These are phyloP conservation scores for Patiria pectinifera DNA, from an alignment of 53 echinoderm and acorn worm genomes.

Conservation along the genomic window DNA sequence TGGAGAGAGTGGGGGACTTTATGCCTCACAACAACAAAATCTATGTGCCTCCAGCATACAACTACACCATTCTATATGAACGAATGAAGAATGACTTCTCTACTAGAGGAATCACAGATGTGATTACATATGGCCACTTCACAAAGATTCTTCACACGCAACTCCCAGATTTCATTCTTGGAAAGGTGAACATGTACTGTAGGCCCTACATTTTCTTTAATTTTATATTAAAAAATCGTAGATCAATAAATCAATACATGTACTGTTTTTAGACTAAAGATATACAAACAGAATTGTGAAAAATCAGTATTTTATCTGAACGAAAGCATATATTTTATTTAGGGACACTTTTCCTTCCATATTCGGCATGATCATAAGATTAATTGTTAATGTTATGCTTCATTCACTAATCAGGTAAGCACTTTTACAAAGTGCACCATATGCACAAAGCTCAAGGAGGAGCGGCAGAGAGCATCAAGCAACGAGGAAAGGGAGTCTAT, in stretches of 20 bases:
- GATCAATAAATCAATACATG: too few species aligned
- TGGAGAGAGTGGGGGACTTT: conserved; percentile 43
- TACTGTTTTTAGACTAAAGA: too few species aligned
- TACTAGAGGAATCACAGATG: neutral
- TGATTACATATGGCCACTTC: conserved; percentile 29
- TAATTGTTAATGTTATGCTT: neutral
- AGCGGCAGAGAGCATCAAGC: neutral
- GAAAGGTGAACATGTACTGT: conserved; percentile 9
- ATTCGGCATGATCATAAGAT: too few species aligned
- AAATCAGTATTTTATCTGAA: too few species aligned
- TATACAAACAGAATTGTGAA: too few species aligned
- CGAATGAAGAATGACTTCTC: conserved; percentile 26
- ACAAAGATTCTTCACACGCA: neutral
- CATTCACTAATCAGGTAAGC: conserved; percentile 10
- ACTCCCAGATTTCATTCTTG: conserved; percentile 28
- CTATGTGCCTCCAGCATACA: conserved; percentile 33
- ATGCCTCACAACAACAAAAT: conserved; percentile 65
- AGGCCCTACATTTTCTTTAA: neutral
- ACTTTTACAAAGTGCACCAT: conserved; percentile 42
- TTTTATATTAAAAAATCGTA: neutral
- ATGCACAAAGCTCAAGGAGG: conserved; percentile 30
- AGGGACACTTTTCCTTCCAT: too few species aligned
- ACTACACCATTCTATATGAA: conserved; percentile 42
- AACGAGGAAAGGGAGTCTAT: conserved; percentile 2
- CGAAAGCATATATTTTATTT: too few species aligned